These are phyloP conservation scores for Lasius fuliginosus DNA, from an alignment of 2,888 invertebrate genomes.

Conservation along the genomic window DNA sequence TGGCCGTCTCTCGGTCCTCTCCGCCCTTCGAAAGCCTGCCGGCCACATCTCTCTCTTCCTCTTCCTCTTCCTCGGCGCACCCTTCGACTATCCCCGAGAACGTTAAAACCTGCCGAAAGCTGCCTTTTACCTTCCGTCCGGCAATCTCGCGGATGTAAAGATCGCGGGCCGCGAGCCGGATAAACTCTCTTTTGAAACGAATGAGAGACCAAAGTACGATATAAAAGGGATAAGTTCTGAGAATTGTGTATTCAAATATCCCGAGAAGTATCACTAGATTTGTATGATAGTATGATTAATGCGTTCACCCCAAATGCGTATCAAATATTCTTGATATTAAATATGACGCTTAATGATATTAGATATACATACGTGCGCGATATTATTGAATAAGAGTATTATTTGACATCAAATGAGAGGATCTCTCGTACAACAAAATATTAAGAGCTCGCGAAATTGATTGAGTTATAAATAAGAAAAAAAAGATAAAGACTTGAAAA, in stretches of 20 bases:
- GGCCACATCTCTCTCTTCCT: conserved; percentile 29
- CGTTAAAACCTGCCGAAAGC: conserved; percentile 72
- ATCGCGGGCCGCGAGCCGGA: conserved; percentile 45
- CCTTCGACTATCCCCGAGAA: conserved; percentile 66
- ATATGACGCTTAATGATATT: background rate
- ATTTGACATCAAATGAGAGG: background rate
- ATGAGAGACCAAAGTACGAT: background rate
- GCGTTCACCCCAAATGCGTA: background rate
- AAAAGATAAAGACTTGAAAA: background rate
- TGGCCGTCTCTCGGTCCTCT: conserved; percentile 70
- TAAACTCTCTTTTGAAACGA: background rate
- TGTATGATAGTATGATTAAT: background rate
- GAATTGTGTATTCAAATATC: background rate
- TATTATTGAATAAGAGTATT: background rate
- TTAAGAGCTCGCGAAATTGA: background rate
- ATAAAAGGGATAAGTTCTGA: conserved; percentile 10
- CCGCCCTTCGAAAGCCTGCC: conserved; percentile 32
- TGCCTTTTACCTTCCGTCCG: conserved; percentile 60
- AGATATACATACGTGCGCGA: background rate
- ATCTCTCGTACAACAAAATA: background rate
- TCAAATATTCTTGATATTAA: background rate
- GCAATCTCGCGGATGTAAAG: conserved; percentile 50
- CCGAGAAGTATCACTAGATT: background rate
- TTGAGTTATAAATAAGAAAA: conserved; percentile 4
- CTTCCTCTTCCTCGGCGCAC: conserved; percentile 40